A percentile compares a stretch with the other conserved stretches of the same genome.
These are phyloP conservation scores for Gymnocheta viridis DNA, from an alignment of 2,888 invertebrate genomes.

Conservation along the genomic window DNA sequence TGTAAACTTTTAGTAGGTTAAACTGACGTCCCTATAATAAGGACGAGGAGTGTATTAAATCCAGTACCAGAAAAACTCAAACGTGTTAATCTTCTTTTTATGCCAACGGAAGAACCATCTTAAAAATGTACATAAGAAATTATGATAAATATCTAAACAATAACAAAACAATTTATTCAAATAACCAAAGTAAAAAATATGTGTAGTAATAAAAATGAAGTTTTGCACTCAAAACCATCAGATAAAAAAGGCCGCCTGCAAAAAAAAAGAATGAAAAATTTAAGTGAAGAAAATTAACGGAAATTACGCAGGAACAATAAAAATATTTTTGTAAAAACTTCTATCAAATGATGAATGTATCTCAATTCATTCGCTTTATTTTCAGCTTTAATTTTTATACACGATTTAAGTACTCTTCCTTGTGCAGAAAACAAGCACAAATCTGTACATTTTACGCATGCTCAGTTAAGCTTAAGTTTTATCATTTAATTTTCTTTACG, in stretches of 20 bases:
- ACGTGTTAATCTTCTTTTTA: conserved; percentile 12
- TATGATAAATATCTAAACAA: conserved; percentile 61
- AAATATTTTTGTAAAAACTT: conserved; percentile 23
- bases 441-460: conserved; percentile 53
- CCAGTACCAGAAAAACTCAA: background rate
- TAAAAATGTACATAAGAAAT: conserved; percentile 50
- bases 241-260: conserved; percentile 40
- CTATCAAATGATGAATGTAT: background rate
- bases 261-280: conserved; percentile 12
- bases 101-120: conserved; percentile 59
- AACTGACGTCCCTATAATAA: background rate
- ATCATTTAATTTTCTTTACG: conserved; percentile 53
- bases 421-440: conserved; percentile 4
- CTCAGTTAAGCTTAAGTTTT: conserved; percentile 45
- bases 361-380: background rate
- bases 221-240: conserved; percentile 6
- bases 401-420: background rate
- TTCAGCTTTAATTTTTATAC: conserved; percentile 19
- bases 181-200: conserved; percentile 19
- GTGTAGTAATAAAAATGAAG: conserved; percentile 33
- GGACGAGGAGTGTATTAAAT: background rate
- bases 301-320: conserved; percentile 51
- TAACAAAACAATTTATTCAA: conserved; percentile 48
- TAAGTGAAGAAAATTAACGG: conserved; percentile 31
- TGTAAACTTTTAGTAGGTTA: background rate